These are phyloP conservation scores for Phylloscopus whistleri DNA, from an alignment of 2,113 vertebrate genomes.

Conservation along the genomic window DNA sequence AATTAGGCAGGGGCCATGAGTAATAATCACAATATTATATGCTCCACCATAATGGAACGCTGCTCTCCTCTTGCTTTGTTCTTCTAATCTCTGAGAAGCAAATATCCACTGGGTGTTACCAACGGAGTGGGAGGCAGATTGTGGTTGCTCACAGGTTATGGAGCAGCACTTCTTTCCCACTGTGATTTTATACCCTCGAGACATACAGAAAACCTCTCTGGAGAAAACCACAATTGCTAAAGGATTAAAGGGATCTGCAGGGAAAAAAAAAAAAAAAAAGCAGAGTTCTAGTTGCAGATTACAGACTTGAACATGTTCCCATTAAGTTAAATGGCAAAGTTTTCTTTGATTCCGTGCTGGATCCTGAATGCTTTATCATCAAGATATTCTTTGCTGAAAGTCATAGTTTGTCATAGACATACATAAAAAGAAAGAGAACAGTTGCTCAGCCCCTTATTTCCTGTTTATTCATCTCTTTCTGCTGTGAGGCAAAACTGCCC, in stretches of 20 bases:
- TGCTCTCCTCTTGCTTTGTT: conserved; percentile 65
- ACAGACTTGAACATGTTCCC: neutral
- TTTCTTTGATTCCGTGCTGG: neutral
- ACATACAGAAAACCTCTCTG: conserved; percentile 18
- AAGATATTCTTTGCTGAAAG: neutral
- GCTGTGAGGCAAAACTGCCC: neutral
- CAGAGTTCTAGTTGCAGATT: neutral
- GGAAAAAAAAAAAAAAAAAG: neutral
- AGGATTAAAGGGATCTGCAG: conserved; percentile 35
- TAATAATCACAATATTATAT: conserved; percentile 69
- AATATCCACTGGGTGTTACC: conserved; percentile 62
- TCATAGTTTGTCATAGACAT: neutral
- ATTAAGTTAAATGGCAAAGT: neutral
- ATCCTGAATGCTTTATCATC: neutral
- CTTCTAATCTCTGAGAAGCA: conserved; percentile 55
- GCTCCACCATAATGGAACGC: conserved; percentile 48
- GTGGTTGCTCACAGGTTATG: conserved; percentile 19
- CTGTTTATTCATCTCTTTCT: neutral
- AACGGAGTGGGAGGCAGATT: conserved; percentile 13
- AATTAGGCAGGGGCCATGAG: conserved; percentile 57
- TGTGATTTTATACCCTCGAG: conserved; percentile 1
- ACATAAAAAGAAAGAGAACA: neutral
- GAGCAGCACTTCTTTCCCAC: conserved; percentile 39
- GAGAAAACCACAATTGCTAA: conserved; percentile 12
- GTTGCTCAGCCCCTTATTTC: neutral